Base-by-base conservation (phyloP, 2,888 invertebrate genomes). In the Leptothorax acervorum region DNA sequence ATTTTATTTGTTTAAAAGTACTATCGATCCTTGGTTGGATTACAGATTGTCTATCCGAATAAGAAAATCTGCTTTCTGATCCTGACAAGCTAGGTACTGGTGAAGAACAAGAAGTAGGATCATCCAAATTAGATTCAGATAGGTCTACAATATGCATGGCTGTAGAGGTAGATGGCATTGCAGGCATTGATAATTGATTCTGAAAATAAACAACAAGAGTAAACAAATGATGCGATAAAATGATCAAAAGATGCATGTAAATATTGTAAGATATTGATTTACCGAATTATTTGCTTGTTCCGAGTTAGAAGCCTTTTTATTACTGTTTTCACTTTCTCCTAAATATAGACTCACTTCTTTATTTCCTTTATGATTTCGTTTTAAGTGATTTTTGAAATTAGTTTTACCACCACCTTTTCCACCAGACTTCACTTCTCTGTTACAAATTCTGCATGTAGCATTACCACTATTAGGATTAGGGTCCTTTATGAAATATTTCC, bases 381-480 rank as follows among this genome's bases (percentile, higher is more conserved):
- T 65, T 48, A 66, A 66, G 28, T 78, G 76, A 35, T 78, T 78
- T 4, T 5, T 78, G 6, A 78, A 66, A 63, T 78, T 78, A n/a
- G 78, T 66, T 48, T 66, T 66, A 65, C 55, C 66, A 42, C 48
- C 45, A 78, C 66, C 66, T 78, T 78, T 78, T 53, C 78, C 66
- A 15, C 78, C 66, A 15, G 55, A 78, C 23, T 78, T 78, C 35
- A 78, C 23, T 48, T 3, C 6, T 78, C 66, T 78, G 15, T 78
- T 78, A 78, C 78, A 78, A 31, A 78, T 78, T n/a, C 23, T 48
- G 23, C 78, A 78, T 15, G 39, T 78, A 78, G 65, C 53, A 68
- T 51, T 0, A 18, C 31, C 31, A 53, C 15, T 23, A 51, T 78
- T 18, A 65, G 18, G 12, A n/a, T n/a, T n/a, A n/a, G n/a, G n/a